Evolutionary conservation across 1,140 invertebrate genomes (phyloP), one percentile per base, ranked within the genome.

Genomic region (Calephelis virginiensis): DNA sequence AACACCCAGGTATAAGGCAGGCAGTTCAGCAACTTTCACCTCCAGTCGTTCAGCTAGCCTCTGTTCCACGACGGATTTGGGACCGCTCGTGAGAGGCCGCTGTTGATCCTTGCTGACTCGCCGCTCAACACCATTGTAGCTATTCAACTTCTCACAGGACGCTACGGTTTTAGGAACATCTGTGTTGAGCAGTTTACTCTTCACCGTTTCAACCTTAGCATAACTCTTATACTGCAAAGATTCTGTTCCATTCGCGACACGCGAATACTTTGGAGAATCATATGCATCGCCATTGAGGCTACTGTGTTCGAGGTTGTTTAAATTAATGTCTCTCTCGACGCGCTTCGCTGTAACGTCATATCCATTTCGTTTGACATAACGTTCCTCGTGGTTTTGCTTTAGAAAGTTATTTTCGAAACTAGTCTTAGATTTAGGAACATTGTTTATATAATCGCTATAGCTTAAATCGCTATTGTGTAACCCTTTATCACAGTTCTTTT

Each of bases 1-100:
- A 76, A 94, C 90, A 67, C 93, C 92, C 66, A 93, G 92, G 81
- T 94, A 94, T 64, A 94, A 91, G 66, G 94, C 92, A 14, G 93
- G 93, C 84, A 94, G 92, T 77, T 92, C 91, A 43, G 91, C 90
- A 77, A 92, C 91, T 83, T 91, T 89, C 77, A 89, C 86, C 75
- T 88, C 88, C 63, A 90, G 81, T 38, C 86, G 77, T 70, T 86
- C 84, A 61, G 80, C 86, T 28, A 86, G 79, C 69, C 84, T 79
- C 82, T 84, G 91, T 61, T 91, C 89, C 13, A 89, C 85, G 48
- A 85, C 66, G 14, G 85, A 76, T 67, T 82, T 83, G 53, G 88
- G 83, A 9, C 78, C 91, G 80, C 83, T 87, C 49, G 89, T 91
- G 43, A 90, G 76, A 66, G 78, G 81, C 64, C 82, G 81, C 74